Evolutionary conservation across 2,888 invertebrate species (phyloP).

Genomic region (Julus scanicus): DNA sequence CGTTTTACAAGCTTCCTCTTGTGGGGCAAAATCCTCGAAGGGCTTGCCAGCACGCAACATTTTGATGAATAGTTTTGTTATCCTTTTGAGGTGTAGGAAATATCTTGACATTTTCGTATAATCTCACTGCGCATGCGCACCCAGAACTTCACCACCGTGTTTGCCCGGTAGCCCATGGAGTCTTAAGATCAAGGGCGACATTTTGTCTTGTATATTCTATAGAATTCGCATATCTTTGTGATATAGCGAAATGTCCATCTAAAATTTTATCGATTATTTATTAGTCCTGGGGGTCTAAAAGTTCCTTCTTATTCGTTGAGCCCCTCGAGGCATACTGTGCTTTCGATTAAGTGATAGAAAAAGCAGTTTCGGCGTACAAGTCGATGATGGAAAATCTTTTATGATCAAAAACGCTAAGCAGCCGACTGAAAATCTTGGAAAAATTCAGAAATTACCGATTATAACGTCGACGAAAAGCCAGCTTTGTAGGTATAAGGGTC

Average conservation of each 20-base stretch:
- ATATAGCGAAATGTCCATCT: conserved; percentile 39
- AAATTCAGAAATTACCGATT: not conserved
- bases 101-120: not conserved
- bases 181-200: not conserved
- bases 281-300: not conserved
- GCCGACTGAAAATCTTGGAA: not conserved
- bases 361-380: conserved; percentile 24
- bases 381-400: conserved; percentile 38
- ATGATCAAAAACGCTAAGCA: not conserved
- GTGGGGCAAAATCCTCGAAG: not conserved
- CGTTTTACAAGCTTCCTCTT: not conserved
- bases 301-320: conserved; percentile 25
- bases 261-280: conserved; percentile 38
- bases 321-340: conserved; percentile 1
- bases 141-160: not conserved
- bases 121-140: not conserved
- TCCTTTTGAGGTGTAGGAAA: not conserved
- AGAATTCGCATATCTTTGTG: conserved; percentile 5
- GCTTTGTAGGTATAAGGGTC: not conserved
- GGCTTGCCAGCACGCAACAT: not conserved
- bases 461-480: not conserved
- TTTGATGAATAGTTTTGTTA: not conserved
- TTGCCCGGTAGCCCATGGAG: not conserved
- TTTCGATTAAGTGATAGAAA: conserved; percentile 28
- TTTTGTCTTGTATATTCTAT: not conserved